These are phyloP conservation scores for Adelognathus sp. DNA, from an alignment of 2,888 invertebrate genomes.

Conservation along the genomic window DNA sequence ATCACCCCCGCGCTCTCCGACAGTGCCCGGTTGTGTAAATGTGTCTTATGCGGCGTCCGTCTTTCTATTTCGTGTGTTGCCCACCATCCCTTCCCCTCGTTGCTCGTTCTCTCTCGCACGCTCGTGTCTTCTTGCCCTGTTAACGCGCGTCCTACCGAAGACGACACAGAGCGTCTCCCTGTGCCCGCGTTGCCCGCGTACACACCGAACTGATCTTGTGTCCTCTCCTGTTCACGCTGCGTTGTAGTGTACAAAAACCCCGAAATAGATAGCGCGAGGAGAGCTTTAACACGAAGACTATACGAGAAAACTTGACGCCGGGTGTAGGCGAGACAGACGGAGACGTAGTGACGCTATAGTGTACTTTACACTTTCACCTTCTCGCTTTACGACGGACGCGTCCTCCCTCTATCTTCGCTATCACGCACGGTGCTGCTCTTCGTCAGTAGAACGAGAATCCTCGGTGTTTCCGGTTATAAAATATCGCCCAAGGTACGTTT, in stretches of 20 bases:
- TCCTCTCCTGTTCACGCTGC: slow-evolving; percentile 32
- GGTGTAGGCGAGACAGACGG: slow-evolving; percentile 3
- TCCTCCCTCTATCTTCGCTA: neutral
- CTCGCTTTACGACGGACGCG: neutral
- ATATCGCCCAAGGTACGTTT: slow-evolving; percentile 31
- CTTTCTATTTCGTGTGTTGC: slow-evolving; percentile 69
- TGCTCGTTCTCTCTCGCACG: slow-evolving; percentile 29
- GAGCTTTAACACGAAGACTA: slow-evolving; percentile 43
- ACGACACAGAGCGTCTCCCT: slow-evolving; percentile 29
- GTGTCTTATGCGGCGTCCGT: slow-evolving; percentile 71
- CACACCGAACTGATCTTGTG: slow-evolving; percentile 5
- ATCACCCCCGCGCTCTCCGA: slow-evolving; percentile 79
- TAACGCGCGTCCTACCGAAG: neutral
- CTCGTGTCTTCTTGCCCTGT: slow-evolving; percentile 13
- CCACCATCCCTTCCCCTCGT: slow-evolving; percentile 28
- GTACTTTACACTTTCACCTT: slow-evolving; percentile 52
- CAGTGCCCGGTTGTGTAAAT: slow-evolving; percentile 68
- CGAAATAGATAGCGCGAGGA: slow-evolving; percentile 58
- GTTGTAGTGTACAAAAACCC: slow-evolving; percentile 45
- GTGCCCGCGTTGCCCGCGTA: slow-evolving; percentile 24
- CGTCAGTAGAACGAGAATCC: slow-evolving; percentile 25
- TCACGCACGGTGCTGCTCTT: neutral
- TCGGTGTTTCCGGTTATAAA: slow-evolving; percentile 45
- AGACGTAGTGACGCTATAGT: slow-evolving; percentile 41
- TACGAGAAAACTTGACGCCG: neutral